A percentile compares a stretch with the other conserved stretches of the same genome.
phyloP scores from a whole-genome alignment of 2,113 vertebrate species.

The Pterocles orientalis region DNA sequence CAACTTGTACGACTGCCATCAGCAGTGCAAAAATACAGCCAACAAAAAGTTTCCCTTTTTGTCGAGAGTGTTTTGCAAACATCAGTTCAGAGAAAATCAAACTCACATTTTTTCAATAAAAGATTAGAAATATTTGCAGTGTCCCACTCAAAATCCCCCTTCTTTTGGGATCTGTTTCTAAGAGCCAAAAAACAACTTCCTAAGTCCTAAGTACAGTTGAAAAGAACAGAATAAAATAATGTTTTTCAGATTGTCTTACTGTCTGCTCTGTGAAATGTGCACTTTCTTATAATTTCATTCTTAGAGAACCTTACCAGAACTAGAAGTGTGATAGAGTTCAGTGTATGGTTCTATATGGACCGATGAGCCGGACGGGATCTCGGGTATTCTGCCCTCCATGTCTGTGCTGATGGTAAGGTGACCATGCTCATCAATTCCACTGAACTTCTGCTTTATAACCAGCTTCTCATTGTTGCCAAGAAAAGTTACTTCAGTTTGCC shows the following conservation, averaged over 20 bases:
- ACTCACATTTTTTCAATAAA: not conserved
- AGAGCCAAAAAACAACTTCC: not conserved
- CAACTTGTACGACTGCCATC: not conserved
- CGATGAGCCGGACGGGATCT: slow-evolving; percentile 72
- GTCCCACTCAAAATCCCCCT: not conserved
- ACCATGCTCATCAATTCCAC: slow-evolving; percentile 90
- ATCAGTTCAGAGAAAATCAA: not conserved
- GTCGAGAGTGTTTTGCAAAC: not conserved
- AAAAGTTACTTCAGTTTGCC: slow-evolving; percentile 88
- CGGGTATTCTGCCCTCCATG: slow-evolving; percentile 86
- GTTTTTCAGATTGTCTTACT: not conserved
- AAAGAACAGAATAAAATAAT: not conserved
- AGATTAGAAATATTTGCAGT: not conserved
- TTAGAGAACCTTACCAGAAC: slow-evolving; percentile 75
- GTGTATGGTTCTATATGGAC: slow-evolving; percentile 88
- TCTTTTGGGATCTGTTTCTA: not conserved
- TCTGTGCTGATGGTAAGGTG: slow-evolving; percentile 89
- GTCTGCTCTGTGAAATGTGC: not conserved
- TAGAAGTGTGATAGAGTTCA: slow-evolving; percentile 88
- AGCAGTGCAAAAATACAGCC: not conserved
- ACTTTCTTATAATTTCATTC: not conserved
- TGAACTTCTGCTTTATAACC: slow-evolving; percentile 85
- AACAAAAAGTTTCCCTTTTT: no score
- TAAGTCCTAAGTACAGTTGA: not conserved
- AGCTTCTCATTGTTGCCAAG: slow-evolving; percentile 84